A percentile compares a stretch with the other conserved stretches of the same genome.
Conservation (phyloP, 2,888 invertebrate genomes). For the Ferdinandea cuprea region DNA sequence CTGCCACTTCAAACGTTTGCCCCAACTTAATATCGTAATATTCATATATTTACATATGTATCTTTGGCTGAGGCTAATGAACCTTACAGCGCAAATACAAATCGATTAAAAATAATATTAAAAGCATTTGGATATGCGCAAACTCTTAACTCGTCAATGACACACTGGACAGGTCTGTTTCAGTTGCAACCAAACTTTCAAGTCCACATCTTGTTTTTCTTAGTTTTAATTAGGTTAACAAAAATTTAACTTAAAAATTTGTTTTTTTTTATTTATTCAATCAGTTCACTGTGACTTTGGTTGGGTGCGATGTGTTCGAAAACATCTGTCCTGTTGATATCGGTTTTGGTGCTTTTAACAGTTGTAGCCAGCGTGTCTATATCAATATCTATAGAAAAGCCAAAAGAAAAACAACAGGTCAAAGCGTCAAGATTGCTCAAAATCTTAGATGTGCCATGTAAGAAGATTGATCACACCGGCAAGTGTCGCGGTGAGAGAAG, state of each 20-base stretch:
- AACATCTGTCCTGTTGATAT: slow-evolving; percentile 6
- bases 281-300: slow-evolving; percentile 30
- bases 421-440: slow-evolving; percentile 9
- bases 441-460: slow-evolving; percentile 27
- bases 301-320: slow-evolving; percentile 34
- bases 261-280: neutral
- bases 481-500: slow-evolving; percentile 25
- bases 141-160: neutral
- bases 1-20: neutral
- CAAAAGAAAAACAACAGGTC: neutral
- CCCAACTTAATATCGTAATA: no score
- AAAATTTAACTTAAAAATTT: neutral
- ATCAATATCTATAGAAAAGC: neutral
- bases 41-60: neutral
- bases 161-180: neutral
- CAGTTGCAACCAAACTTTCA: slow-evolving; percentile 10
- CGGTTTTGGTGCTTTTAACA: neutral
- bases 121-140: neutral
- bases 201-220: neutral
- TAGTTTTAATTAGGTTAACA: slow-evolving; percentile 23
- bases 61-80: slow-evolving; percentile 18
- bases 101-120: neutral
- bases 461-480: slow-evolving; percentile 22
- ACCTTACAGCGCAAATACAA: neutral
- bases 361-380: neutral